Evolutionary conservation across 2,888 invertebrate species (phyloP).

Genomic region (Ornithoptera priamus): DNA sequence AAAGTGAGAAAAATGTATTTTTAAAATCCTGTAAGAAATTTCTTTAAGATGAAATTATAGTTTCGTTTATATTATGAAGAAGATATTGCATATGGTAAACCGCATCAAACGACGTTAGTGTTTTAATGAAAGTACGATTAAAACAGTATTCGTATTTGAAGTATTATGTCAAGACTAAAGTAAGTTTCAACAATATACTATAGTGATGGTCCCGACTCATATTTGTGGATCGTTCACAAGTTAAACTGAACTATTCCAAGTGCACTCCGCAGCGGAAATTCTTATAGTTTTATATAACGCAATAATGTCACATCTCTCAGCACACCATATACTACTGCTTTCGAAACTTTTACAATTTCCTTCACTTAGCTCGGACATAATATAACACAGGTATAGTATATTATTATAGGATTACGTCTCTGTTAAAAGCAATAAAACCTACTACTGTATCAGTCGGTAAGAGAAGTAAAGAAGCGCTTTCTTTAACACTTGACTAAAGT

Average conservation of each 20-base stretch:
- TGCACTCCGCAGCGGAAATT: slow-evolving; percentile 48
- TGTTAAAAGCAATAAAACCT: neutral
- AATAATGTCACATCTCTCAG: slow-evolving; percentile 57
- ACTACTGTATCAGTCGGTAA: neutral
- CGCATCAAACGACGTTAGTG: neutral
- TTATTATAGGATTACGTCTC: neutral
- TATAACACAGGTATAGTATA: slow-evolving; percentile 25
- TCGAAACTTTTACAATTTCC: slow-evolving; percentile 47
- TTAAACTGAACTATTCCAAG: slow-evolving; percentile 54
- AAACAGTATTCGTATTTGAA: slow-evolving; percentile 22
- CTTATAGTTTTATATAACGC: slow-evolving; percentile 64
- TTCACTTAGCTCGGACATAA: slow-evolving; percentile 33
- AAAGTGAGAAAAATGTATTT: neutral
- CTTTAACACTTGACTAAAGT: neutral
- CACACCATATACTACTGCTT: slow-evolving; percentile 43
- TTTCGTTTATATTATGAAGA: neutral
- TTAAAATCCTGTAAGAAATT: neutral
- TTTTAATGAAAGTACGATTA: slow-evolving; percentile 5
- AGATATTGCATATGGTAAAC: no score
- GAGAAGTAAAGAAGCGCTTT: neutral
- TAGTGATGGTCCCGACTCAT: slow-evolving; percentile 35
- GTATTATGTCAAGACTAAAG: slow-evolving; percentile 26
- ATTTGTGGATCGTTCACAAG: slow-evolving; percentile 49
- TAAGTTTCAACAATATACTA: slow-evolving; percentile 34
- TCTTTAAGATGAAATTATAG: neutral